Conservation (phyloP, 2,888 invertebrate species). For the Aphrophora alni region DNA sequence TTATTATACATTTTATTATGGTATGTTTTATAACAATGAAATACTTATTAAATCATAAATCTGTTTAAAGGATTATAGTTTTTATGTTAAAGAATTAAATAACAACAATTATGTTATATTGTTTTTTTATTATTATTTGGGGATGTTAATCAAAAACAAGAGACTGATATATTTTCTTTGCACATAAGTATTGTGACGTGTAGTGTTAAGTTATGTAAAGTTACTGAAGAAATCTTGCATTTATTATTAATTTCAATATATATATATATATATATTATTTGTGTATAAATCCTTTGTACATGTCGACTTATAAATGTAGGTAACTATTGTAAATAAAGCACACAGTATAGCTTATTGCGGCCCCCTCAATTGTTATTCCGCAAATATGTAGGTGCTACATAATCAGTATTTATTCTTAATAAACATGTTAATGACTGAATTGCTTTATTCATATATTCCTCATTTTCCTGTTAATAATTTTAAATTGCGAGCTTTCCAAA, state of each 20-base stretch:
- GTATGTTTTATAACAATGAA: not conserved
- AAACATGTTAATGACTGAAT: constrained; percentile 36
- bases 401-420: constrained; percentile 40
- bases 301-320: constrained; percentile 35
- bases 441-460: not conserved
- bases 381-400: constrained; percentile 37
- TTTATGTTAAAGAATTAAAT: not conserved
- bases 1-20: not conserved
- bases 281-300: constrained; percentile 33
- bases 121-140: not conserved
- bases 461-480: not conserved
- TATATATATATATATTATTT: constrained; percentile 27
- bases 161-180: constrained; percentile 26
- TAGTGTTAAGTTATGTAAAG: not conserved
- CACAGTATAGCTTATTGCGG: constrained; percentile 24
- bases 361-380: constrained; percentile 35
- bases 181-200: not conserved
- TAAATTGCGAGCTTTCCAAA: too few species aligned
- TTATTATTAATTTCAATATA: constrained; percentile 13
- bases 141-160: constrained; percentile 37
- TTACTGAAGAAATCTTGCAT: constrained; percentile 22
- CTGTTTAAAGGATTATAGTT: not conserved
- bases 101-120: not conserved
- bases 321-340: constrained; percentile 15
- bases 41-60: not conserved